Percentiles rank a stretch among this genome's conserved stretches.
Conservation (phyloP, 2,797 vertebrate genomes). For the Brachymystax lenok region DNA sequence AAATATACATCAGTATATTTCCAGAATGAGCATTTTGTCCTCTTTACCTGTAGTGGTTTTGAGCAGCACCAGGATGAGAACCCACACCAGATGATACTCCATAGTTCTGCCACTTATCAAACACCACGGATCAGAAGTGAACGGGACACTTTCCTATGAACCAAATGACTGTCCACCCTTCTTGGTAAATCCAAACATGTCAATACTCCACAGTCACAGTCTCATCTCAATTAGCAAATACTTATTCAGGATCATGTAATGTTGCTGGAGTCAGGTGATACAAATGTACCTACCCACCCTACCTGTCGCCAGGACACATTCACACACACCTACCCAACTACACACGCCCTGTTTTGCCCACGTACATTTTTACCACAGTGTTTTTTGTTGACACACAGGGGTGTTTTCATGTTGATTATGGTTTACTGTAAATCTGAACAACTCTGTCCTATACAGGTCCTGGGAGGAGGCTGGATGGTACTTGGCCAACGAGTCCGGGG, state of each 20-base stretch:
- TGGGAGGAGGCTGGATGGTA: too few relatives aligned
- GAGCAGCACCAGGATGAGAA: conserved; percentile 40
- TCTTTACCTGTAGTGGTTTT: conserved; percentile 17
- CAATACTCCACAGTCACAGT: not conserved
- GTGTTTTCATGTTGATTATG: conserved; percentile 33
- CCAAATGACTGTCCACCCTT: not conserved
- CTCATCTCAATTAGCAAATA: conserved; percentile 46
- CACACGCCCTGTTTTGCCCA: conserved; percentile 53
- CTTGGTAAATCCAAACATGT: conserved; percentile 16
- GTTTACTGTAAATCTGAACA: conserved; percentile 62
- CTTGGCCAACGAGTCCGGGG: too few relatives aligned
- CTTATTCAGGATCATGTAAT: conserved; percentile 39
- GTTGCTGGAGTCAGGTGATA: conserved; percentile 32
- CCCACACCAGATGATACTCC: conserved; percentile 27
- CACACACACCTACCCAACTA: too few relatives aligned
- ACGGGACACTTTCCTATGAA: not conserved
- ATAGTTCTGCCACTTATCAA: conserved; percentile 26
- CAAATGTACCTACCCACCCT: conserved; percentile 35
- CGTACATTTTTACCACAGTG: not conserved
- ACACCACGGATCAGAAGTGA: not conserved
- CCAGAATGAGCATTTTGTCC: not conserved
- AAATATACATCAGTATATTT: too few relatives aligned
- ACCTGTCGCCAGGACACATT: too few relatives aligned
- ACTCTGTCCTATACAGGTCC: too few relatives aligned
- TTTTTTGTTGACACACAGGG: conserved; percentile 24